phyloP scores from a whole-genome alignment of 2,797 vertebrate species.

The Sebastes aleutianus region DNA sequence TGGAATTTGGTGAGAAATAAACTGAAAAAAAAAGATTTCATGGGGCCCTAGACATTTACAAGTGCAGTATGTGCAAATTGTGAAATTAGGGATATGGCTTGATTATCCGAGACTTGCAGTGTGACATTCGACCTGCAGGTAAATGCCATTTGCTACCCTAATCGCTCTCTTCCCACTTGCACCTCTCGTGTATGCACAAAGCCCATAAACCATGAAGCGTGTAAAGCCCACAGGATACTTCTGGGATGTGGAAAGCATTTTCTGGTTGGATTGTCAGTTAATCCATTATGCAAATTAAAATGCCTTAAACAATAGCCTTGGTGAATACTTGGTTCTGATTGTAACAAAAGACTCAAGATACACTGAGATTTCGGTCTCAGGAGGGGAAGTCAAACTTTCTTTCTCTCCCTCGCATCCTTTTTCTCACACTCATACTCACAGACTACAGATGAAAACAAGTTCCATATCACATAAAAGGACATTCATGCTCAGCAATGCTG shows the following conservation, averaged over 20 bases:
- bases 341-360: background rate
- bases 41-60: background rate
- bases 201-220: slow-evolving; percentile 15
- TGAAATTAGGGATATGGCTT: background rate
- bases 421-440: background rate
- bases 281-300: slow-evolving; percentile 33
- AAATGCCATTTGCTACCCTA: background rate
- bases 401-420: background rate
- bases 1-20: too few relatives aligned
- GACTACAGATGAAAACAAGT: background rate
- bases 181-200: slow-evolving; percentile 2
- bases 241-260: slow-evolving; percentile 11
- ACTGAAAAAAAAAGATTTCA: too few relatives aligned
- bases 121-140: background rate
- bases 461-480: background rate
- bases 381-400: background rate
- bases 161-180: slow-evolving; percentile 22
- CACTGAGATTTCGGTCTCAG: background rate
- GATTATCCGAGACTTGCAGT: background rate
- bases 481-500: background rate
- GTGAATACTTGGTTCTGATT: slow-evolving; percentile 12
- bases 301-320: background rate
- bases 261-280: slow-evolving; percentile 15
- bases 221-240: slow-evolving; percentile 1
- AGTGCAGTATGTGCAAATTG: background rate